Base-by-base conservation (phyloP, 2,113 vertebrate species). In the Protomyctophum bolini region DNA sequence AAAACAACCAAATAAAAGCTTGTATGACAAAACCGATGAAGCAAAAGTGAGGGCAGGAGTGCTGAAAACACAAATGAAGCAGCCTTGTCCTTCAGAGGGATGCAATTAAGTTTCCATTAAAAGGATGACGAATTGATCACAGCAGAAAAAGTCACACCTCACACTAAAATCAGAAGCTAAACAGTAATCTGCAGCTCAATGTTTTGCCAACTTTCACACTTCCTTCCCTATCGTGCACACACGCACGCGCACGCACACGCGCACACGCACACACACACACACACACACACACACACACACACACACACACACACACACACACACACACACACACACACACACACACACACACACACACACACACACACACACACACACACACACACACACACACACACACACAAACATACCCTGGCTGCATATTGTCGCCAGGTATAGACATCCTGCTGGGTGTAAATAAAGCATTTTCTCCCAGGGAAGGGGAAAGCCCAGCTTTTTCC, bases 71-170 rank as follows among this genome's bases (percentile, higher is more conserved):
- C 50, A 60, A 77, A 41, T 1, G 47, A 41, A 58, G 21, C 9
- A n/a, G 51, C 69, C 46, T 62, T 84, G 91, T 85, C 87, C 87
- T 88, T 93, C 88, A 92, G 90, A 89, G 77, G 85, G 92, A 95
- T 92, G 91, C 90, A 94, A 95, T 95, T 94, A 93, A 54, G 90
- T 92, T 94, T 93, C 94, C 92, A 92, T 94, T 95, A 93, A 93
- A 90, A 90, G 76, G 89, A 93, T 94, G 94, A 94, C 92, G 94
- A 93, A 95, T 93, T 91, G 94, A 95, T 93, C 81, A 87, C 89
- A 90, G 87, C 33, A 58, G 50, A 92, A 88, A 85, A 79, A 93
- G 86, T 90, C 89, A 89, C 86, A 87, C 92, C 81, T 91, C 86
- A 91, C 90, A 89, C 92, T 70, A 84, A 77, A 93, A 92, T 87